Percentiles rank a stretch among this genome's conserved stretches.
These are phyloP conservation scores for Drosophila meridiana DNA, from an alignment of 2,888 invertebrate genomes.

Conservation along the genomic window DNA sequence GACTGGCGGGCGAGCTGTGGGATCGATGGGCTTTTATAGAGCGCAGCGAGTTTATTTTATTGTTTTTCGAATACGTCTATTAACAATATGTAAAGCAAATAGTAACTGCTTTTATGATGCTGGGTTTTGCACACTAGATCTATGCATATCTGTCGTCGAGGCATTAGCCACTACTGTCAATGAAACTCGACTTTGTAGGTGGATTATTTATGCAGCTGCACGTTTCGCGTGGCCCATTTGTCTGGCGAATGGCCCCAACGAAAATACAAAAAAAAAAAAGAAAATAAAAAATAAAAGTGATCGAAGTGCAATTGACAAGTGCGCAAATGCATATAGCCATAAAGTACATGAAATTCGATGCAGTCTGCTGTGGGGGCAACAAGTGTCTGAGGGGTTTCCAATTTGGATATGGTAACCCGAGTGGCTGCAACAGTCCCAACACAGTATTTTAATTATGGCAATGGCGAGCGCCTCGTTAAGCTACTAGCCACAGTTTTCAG, in stretches of 20 bases:
- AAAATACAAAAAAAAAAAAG: not conserved
- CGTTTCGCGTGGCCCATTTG: slow-evolving; percentile 62
- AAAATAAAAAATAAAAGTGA: slow-evolving; percentile 19
- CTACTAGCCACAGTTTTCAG: slow-evolving; percentile 23
- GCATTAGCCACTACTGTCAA: slow-evolving; percentile 25
- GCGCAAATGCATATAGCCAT: slow-evolving; percentile 72
- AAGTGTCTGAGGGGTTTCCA: slow-evolving; percentile 57
- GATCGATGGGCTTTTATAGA: slow-evolving; percentile 54
- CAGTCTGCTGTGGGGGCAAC: slow-evolving; percentile 50
- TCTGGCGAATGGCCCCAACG: slow-evolving; percentile 44
- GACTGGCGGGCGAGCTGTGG: slow-evolving; percentile 36
- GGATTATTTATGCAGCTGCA: slow-evolving; percentile 79
- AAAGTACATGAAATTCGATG: slow-evolving; percentile 66
- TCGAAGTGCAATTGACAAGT: slow-evolving; percentile 74
- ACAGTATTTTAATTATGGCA: slow-evolving; percentile 20
- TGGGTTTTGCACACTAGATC: slow-evolving; percentile 27
- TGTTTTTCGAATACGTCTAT: slow-evolving; percentile 10
- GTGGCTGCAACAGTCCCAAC: slow-evolving; percentile 18
- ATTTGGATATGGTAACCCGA: slow-evolving; percentile 53
- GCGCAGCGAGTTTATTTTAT: slow-evolving; percentile 11
- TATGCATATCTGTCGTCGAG: not conserved
- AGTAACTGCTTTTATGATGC: slow-evolving; percentile 33
- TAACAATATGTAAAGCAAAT: slow-evolving; percentile 11
- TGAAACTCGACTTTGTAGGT: slow-evolving; percentile 16
- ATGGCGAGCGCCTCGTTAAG: slow-evolving; percentile 37